phyloP scores from a whole-genome alignment of 2,113 vertebrate species.

The Anguilla rostrata region DNA sequence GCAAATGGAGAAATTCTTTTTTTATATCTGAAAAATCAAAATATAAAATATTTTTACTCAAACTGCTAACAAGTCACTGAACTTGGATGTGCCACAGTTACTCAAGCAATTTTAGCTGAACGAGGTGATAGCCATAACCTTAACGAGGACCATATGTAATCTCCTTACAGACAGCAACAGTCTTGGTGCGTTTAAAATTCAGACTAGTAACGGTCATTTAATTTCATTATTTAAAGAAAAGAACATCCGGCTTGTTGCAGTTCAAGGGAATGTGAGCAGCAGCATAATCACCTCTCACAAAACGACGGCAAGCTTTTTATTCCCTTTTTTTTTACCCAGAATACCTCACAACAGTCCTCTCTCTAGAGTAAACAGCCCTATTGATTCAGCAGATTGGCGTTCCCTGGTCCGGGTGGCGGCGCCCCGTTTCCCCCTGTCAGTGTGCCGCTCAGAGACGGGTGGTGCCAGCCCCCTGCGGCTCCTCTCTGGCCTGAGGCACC shows the following conservation, averaged over 20 bases:
- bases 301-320: not conserved
- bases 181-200: too few relatives aligned
- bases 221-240: not conserved
- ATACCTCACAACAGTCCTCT: not conserved
- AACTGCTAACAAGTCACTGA: too few relatives aligned
- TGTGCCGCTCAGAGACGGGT: not conserved
- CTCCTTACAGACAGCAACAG: too few relatives aligned
- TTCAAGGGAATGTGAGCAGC: not conserved
- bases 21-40: too few relatives aligned
- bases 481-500: not conserved
- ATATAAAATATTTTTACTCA: too few relatives aligned
- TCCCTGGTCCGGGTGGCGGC: not conserved
- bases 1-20: too few relatives aligned
- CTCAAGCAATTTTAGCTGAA: too few relatives aligned
- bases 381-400: slow-evolving; percentile 14
- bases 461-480: not conserved
- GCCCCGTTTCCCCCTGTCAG: not conserved
- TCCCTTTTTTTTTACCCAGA: not conserved
- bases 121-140: too few relatives aligned
- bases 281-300: not conserved
- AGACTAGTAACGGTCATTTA: not conserved
- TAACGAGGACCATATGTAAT: too few relatives aligned
- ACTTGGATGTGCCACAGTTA: too few relatives aligned
- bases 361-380: not conserved
- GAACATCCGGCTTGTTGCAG: not conserved